A percentile compares a stretch with the other conserved stretches of the same genome.
Evolutionary conservation across 2,113 vertebrate genomes (phyloP).

Genomic region (Dendrocopos noguchii): DNA sequence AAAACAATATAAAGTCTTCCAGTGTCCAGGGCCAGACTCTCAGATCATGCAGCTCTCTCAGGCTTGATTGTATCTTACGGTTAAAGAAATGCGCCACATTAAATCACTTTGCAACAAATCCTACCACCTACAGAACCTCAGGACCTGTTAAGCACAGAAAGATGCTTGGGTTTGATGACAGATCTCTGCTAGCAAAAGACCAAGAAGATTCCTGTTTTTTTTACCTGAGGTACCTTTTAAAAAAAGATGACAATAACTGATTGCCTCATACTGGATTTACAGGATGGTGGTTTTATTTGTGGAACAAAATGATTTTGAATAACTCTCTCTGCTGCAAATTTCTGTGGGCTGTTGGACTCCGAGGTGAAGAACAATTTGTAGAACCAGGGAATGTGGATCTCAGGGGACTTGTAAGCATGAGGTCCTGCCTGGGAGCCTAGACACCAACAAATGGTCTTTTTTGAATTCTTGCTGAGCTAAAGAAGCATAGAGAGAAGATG

Average conservation of each 20-base stretch:
- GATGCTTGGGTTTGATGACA: slow-evolving; percentile 42
- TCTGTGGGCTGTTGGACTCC: not conserved
- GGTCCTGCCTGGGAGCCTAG: not conserved
- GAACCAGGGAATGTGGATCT: not conserved
- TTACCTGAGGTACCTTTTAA: not conserved
- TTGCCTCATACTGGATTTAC: not conserved
- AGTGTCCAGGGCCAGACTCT: not conserved
- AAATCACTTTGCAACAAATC: not conserved
- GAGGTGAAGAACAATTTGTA: not conserved
- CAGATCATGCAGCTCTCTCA: not conserved
- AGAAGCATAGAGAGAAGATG: not conserved
- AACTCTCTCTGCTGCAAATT: not conserved
- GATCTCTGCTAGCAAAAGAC: not conserved
- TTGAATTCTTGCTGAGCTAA: not conserved
- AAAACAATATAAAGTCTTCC: not conserved
- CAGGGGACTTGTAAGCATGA: not conserved
- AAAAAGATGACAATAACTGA: not conserved
- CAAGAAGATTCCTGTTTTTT: not conserved
- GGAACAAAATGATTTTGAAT: not conserved
- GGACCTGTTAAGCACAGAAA: slow-evolving; percentile 26
- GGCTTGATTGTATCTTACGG: slow-evolving; percentile 14
- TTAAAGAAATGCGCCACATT: not conserved
- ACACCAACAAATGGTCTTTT: not conserved
- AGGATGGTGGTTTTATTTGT: not conserved
- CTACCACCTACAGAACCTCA: slow-evolving; percentile 37